Base-by-base conservation (phyloP, 2,797 vertebrate species). In the Acanthopagrus latus region DNA sequence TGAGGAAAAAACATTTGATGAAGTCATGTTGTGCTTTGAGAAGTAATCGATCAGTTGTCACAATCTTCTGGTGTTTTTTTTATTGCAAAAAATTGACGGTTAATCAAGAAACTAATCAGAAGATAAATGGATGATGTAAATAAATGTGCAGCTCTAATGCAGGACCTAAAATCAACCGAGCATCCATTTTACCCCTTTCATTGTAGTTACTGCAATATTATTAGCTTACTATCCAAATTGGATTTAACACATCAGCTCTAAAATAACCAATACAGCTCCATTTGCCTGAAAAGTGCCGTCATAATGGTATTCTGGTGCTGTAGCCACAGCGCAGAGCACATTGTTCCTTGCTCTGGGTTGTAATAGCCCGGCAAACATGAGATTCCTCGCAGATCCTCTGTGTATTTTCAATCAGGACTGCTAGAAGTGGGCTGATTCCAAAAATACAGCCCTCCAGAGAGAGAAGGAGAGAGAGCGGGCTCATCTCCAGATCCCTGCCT, bases 371-470 rank as follows among this genome's bases (percentile, higher is more conserved):
- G 74, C 33, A 86, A 82, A 89, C 78, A 89, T 52, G 65, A 83
- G 66, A 78, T 85, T 74, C 74, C 66, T 74, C 67, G 68, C 78
- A 81, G 80, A 84, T 88, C 80, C 78, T 85, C 78, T 41, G 72
- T 92, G 85, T 81, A 82, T 92, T 88, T 88, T 89, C 82, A 90
- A 80, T 88, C 81, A 81, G 88, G 77, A 71, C 87, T 83, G 80
- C 89, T 87, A 90, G 81, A 93, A 93, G 89, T 90, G 86, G 78
- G 90, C 70, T 86, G 75, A 90, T 84, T 93, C 91, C 92, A 94
- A 91, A 94, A 93, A 93, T 93, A 94, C 68, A 82, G 83, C 67
- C 70, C 86, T 83, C 89, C 71, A 83, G 81, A 90, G 86, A 86
- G 74, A 78, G 75, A 67, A 43, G 70, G 46, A 66, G 60, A 71